Conservation (phyloP, 2,113 vertebrate species). For the Calidris pugnax region DNA sequence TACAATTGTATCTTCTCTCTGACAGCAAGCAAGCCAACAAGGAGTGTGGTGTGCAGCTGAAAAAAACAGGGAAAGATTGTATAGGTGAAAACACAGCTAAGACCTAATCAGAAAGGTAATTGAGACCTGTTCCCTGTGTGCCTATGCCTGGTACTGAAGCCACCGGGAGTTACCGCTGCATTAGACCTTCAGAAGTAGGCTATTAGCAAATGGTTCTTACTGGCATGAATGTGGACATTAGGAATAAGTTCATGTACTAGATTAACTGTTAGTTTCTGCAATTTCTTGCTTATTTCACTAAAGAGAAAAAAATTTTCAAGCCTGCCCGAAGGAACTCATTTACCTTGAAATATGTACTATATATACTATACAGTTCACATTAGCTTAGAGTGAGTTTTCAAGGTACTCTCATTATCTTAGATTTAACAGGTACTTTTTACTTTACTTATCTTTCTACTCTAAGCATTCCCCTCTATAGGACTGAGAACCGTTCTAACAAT, state of each 20-base stretch:
- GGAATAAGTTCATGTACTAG: neutral
- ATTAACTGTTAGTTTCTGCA: neutral
- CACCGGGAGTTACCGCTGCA: neutral
- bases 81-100: neutral
- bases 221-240: neutral
- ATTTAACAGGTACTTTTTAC: neutral
- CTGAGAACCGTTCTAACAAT: neutral
- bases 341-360: neutral
- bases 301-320: neutral
- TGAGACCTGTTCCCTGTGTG: neutral
- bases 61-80: neutral
- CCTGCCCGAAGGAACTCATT: neutral
- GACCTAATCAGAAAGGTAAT: neutral
- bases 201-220: neutral
- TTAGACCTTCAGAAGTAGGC: neutral
- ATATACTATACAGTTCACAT: neutral
- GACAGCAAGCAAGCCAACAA: neutral
- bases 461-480: neutral
- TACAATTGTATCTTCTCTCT: neutral
- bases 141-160: neutral
- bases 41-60: neutral
- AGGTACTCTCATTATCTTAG: neutral
- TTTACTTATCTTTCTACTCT: neutral
- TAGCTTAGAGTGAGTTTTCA: neutral
- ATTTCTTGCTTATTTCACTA: neutral